Evolutionary conservation across 2,113 vertebrate genomes (phyloP).

Genomic region (Mesitornis unicolor): DNA sequence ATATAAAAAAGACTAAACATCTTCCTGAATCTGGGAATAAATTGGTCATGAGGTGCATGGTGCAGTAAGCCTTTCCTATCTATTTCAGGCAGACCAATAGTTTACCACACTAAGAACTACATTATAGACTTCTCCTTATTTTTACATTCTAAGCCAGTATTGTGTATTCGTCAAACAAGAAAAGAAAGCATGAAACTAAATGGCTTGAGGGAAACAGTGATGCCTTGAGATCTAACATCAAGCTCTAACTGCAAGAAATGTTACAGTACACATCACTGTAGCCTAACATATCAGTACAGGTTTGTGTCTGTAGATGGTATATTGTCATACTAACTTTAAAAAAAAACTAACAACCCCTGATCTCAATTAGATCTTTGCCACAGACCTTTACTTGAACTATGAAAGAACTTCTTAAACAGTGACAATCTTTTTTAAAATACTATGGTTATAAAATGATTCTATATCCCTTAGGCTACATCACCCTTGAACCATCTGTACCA

Average conservation of each 20-base stretch:
- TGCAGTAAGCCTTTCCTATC: neutral
- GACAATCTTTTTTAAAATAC: neutral
- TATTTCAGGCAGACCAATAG: neutral
- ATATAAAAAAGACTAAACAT: neutral
- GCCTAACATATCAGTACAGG: neutral
- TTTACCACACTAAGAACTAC: neutral
- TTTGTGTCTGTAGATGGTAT: neutral
- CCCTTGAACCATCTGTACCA: neutral
- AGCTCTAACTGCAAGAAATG: neutral
- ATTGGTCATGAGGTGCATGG: neutral
- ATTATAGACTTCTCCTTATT: neutral
- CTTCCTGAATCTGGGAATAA: neutral
- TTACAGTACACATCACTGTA: neutral
- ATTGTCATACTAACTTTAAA: neutral
- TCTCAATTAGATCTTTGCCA: neutral
- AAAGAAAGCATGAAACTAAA: neutral
- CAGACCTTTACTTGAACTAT: neutral
- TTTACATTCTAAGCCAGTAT: neutral
- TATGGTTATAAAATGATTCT: neutral
- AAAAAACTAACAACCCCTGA: neutral
- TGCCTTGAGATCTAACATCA: fast-evolving
- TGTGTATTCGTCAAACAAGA: neutral
- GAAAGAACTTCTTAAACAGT: neutral
- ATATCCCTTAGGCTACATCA: neutral
- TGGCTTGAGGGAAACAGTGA: neutral